Evolutionary conservation across 2,888 invertebrate species (phyloP), one percentile per base, ranked within the genome.

Genomic region (Drosophila testacea): DNA sequence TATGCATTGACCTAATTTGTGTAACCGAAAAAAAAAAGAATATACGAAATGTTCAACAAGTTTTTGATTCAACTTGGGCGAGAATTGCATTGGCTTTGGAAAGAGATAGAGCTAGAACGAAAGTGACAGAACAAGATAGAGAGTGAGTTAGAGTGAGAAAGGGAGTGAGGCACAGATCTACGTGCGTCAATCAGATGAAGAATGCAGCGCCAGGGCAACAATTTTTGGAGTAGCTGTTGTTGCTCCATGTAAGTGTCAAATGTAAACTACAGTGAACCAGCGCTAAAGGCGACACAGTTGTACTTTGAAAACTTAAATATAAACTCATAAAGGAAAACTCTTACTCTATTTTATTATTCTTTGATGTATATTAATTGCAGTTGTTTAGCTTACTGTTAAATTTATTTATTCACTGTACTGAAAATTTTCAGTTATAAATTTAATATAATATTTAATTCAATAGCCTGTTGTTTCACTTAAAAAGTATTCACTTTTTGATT

Each of bases 1-100:
- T 79, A 84, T 84, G 83, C 83, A 86, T 71, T 86, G 86, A 86
- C 86, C 83, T 69, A 80, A 71, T 80, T 83, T 78, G 61, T 42
- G 50, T 67, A 57, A 48, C 27, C 64, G 50, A 69, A 41, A 50
- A 59, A 59, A 69, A 65, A 42, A 68, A 46, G 22, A 39, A 55
- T 22, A 22, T 22, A 51, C 28, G 34, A 75, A 76, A 71, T 59
- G 51, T 59, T 60, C 50, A 76, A 76, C 50, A 56, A 47, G 65
- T 71, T 77, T 57, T 62, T 39, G 30, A 39, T 57, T 61, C 39
- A 47, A 47, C 34, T 51, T 66, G 44, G 13, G 30, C 38, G 68
- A 81, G 86, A 84, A 86, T 81, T 84, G 86, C 83, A 84, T 69
- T 11, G 67, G 39, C 27, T 11, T 13, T 28, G 13, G 36, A 47